These are phyloP conservation scores for Microchirus variegatus DNA, from an alignment of 2,797 vertebrate species.

Conservation along the genomic window DNA sequence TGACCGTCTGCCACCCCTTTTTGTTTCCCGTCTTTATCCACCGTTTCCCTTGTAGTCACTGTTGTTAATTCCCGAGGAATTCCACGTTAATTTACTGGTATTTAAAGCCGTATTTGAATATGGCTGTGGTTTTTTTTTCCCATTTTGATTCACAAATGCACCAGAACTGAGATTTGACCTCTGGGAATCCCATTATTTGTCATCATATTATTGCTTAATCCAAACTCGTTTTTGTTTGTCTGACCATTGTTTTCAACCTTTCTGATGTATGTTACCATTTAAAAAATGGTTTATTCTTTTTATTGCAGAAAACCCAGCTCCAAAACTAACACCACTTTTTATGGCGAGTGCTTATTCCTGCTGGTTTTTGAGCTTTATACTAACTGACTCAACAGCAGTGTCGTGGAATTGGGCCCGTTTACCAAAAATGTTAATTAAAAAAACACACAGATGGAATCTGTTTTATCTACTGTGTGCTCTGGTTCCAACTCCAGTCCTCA, in stretches of 20 bases:
- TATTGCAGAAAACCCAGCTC: too few species aligned
- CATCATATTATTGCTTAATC: conserved; percentile 13
- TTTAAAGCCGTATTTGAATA: conserved; percentile 11
- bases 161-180: background rate
- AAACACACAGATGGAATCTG: conserved; percentile 17
- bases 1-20: conserved; percentile 33
- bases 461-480: conserved; percentile 13
- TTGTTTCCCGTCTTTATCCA: conserved; percentile 17
- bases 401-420: too few species aligned
- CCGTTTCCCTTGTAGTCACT: conserved; percentile 18
- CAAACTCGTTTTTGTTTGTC: background rate
- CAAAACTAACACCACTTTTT: too few species aligned
- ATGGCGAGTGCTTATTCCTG: too few species aligned
- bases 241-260: background rate
- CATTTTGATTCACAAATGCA: conserved; percentile 5
- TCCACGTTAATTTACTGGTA: conserved; percentile 23
- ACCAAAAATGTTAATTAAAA: background rate
- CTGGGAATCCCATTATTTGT: conserved; percentile 35
- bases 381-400: too few species aligned
- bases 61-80: conserved; percentile 31
- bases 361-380: too few species aligned
- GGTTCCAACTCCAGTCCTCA: conserved; percentile 6
- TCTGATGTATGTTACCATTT: too few species aligned
- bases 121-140: conserved; percentile 1
- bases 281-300: too few species aligned